Evolutionary conservation across 1,140 invertebrate genomes (phyloP).

Genomic region (Vollenhovia emeryi): DNA sequence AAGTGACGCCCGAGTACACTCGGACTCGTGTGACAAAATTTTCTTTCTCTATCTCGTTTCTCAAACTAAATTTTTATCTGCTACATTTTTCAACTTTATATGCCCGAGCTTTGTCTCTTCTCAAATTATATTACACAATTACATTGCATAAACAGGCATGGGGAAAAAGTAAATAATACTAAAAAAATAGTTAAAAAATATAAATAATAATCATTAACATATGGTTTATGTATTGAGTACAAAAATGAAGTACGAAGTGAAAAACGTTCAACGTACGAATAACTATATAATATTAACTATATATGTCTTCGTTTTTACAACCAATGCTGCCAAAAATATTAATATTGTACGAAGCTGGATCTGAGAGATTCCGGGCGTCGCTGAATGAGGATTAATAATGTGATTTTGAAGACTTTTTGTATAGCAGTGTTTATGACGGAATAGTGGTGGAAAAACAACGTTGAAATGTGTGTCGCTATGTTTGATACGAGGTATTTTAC

Average conservation of each 20-base stretch:
- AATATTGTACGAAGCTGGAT: neutral
- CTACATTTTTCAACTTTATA: neutral
- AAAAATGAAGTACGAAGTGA: neutral
- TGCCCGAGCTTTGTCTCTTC: neutral
- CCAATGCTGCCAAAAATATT: neutral
- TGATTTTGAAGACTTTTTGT: conserved; percentile 46
- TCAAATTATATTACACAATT: neutral
- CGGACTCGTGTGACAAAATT: neutral
- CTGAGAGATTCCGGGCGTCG: neutral
- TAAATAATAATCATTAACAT: neutral
- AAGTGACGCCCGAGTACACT: neutral
- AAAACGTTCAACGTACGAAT: neutral
- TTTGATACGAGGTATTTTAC: neutral
- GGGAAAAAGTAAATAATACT: too few species aligned
- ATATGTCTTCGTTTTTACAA: neutral
- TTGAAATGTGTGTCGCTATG: conserved; percentile 30
- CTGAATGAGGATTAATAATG: conserved; percentile 47
- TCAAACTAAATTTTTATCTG: neutral
- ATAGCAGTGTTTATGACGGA: conserved; percentile 30
- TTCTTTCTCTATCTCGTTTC: neutral
- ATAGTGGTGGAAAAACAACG: neutral
- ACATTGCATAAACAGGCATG: too few species aligned
- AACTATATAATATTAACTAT: neutral
- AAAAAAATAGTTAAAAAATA: too few species aligned
- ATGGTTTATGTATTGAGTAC: neutral